These are phyloP conservation scores for Erebia aethiops DNA, from an alignment of 2,888 invertebrate genomes.

Conservation along the genomic window DNA sequence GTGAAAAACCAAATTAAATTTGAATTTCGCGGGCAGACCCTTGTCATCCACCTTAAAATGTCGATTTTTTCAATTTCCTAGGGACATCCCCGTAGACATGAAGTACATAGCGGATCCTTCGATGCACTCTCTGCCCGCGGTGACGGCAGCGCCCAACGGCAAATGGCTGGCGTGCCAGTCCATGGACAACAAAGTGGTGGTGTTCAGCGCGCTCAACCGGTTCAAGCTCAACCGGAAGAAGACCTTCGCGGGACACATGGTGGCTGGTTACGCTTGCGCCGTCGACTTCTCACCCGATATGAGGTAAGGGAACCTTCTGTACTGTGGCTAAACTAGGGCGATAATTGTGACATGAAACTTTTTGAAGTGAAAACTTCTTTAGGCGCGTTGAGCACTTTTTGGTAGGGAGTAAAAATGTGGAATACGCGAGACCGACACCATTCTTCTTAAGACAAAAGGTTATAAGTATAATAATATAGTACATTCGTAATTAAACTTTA, in stretches of 20 bases:
- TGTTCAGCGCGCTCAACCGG: conserved; percentile 98
- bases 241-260: conserved; percentile 99
- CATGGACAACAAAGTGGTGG: conserved; percentile 99
- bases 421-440: too few relatives aligned
- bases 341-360: too few relatives aligned
- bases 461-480: too few relatives aligned
- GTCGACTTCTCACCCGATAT: conserved; percentile 99
- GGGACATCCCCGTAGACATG: conserved; percentile 98
- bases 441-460: too few relatives aligned
- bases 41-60: too few relatives aligned
- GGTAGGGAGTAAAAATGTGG: too few relatives aligned
- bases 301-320: conserved; percentile 83
- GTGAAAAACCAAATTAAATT: too few relatives aligned
- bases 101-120: conserved; percentile 99
- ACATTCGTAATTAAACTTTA: too few relatives aligned
- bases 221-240: conserved; percentile 99
- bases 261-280: conserved; percentile 98
- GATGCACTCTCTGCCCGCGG: conserved; percentile 99
- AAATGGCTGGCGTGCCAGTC: conserved; percentile 99
- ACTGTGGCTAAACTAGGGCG: too few relatives aligned
- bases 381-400: too few relatives aligned
- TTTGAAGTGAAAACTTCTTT: too few relatives aligned
- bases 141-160: conserved; percentile 96
- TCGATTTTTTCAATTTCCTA: conserved; percentile 44
- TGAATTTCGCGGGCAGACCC: too few relatives aligned